These are phyloP conservation scores for Xerus rutilus DNA, from an alignment of 2,797 vertebrate genomes.

Conservation along the genomic window DNA sequence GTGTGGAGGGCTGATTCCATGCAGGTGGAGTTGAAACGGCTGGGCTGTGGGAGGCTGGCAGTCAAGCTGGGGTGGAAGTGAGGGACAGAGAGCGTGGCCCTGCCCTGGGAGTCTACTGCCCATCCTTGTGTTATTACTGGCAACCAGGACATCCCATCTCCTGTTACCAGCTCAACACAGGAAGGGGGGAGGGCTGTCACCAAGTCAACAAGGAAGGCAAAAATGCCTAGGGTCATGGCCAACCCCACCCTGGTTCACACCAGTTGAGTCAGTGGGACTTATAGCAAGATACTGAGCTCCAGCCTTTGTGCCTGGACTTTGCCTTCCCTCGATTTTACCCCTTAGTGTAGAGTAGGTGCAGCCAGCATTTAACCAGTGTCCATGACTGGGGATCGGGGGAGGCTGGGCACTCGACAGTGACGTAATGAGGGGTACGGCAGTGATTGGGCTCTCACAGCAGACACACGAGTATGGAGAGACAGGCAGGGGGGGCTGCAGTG, in stretches of 20 bases:
- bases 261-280: not conserved
- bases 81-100: not conserved
- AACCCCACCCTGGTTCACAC: not conserved
- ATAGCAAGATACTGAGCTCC: not conserved
- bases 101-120: not conserved
- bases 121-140: not conserved
- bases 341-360: not conserved
- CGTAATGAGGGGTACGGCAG: constrained; percentile 27
- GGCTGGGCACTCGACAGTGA: constrained; percentile 35
- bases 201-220: not conserved
- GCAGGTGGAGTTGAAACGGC: not conserved
- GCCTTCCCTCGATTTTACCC: not conserved
- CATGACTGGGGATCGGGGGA: not conserved
- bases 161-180: not conserved
- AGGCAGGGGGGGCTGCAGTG: constrained; percentile 14
- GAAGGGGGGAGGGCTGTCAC: not conserved
- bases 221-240: not conserved
- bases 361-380: not conserved
- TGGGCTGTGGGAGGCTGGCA: constrained; percentile 47
- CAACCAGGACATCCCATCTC: not conserved
- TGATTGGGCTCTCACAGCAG: constrained; percentile 49
- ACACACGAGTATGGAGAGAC: not conserved
- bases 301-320: not conserved
- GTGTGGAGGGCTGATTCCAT: not conserved
- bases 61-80: not conserved